Evolutionary conservation across 2,113 vertebrate genomes (phyloP).

Genomic region (Zosterops pallidus): DNA sequence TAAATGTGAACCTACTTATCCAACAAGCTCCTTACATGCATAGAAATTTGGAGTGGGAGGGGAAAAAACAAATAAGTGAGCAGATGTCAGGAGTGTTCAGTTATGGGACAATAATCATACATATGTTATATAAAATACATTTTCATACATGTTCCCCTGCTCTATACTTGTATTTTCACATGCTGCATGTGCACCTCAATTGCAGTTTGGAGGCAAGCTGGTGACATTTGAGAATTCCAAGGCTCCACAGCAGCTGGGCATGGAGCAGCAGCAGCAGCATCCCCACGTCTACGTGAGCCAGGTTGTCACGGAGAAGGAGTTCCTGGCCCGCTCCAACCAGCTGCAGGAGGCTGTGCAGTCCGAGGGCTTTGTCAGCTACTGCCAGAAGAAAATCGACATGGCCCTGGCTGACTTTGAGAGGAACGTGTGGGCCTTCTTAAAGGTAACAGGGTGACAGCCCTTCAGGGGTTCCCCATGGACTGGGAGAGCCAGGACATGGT

Average conservation of each 20-base stretch:
- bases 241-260: conserved; percentile 72
- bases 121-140: neutral
- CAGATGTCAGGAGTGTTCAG: neutral
- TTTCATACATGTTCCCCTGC: neutral
- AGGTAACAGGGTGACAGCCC: conserved; percentile 73
- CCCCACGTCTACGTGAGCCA: conserved; percentile 87
- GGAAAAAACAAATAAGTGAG: neutral
- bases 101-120: neutral
- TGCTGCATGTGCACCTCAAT: neutral
- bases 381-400: conserved; percentile 85
- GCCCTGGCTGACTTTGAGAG: conserved; percentile 88
- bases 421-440: conserved; percentile 92
- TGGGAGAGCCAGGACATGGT: neutral
- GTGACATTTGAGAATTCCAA: conserved; percentile 85
- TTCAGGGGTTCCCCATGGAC: neutral
- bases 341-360: conserved; percentile 87
- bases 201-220: conserved; percentile 93
- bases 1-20: neutral
- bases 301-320: conserved; percentile 89
- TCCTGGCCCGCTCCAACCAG: conserved; percentile 83
- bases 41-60: neutral
- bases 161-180: neutral
- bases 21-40: neutral
- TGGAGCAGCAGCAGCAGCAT: conserved; percentile 65
- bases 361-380: conserved; percentile 83